Base-by-base conservation (phyloP, 2,888 invertebrate species). In the Tachina grossa region DNA sequence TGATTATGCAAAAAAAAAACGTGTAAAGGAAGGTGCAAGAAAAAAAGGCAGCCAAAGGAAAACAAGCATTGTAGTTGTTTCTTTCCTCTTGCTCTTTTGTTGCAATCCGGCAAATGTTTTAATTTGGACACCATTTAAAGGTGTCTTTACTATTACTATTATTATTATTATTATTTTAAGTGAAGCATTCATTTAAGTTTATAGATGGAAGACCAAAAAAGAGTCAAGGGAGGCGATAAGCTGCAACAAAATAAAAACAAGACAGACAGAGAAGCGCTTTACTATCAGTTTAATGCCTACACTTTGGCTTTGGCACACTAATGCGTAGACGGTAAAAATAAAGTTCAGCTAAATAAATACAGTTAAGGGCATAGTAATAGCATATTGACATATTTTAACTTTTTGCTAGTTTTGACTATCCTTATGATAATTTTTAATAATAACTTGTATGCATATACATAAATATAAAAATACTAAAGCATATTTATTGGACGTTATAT, bases 211-310 rank as follows among this genome's bases (percentile, higher is more conserved):
- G 3, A 19, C 5, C 10, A 49, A 19, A 49, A 19, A 16, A 16
- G 9, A 14, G 39, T 11, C 2, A 19, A 57, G 10, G n/a, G 49
- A 10, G 16, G n/a, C 14, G 49, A 41, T 41, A 41, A 59, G 47
- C 8, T 9, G 31, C 19, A 19, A 47, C 1, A 47, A 14, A 45
- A 13, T 9, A 53, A 19, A 2, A 49, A 51, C n/a, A 59, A 13
- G 41, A 41, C 51, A 61, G 22, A 51, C 43, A 61, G 39, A 43
- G 45, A 43, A 59, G 49, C 43, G 49, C 43, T 59, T 77, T 51
- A 65, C 57, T 79, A 55, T 49, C 61, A 83, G 41, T 79, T 78
- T 75, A 69, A 79, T 79, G 78, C 69, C 83, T 69, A 5, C 31
- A 31, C 31, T 31, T 31, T 31, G 31, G 55, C 47, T 72, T 68